Evolutionary conservation across 1,140 invertebrate genomes (phyloP).

Genomic region (Andricus grossulariae): DNA sequence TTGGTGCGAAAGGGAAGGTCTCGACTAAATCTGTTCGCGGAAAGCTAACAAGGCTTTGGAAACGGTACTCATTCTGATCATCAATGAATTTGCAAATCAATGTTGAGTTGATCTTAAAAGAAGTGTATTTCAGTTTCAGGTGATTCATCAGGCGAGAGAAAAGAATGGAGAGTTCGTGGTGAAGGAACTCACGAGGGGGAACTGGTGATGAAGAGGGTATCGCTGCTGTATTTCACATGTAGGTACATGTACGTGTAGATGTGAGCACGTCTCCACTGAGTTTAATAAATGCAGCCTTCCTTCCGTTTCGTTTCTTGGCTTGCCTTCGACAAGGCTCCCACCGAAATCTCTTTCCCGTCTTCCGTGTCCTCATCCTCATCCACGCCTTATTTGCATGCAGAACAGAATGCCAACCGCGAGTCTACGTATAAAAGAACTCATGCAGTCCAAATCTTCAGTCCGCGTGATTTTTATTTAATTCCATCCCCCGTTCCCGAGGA

Average conservation of each 20-base stretch:
- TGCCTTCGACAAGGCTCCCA: slow-evolving; percentile 56
- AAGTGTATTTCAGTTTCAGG: slow-evolving; percentile 27
- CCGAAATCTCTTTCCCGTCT: slow-evolving; percentile 51
- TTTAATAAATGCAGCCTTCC: slow-evolving; percentile 71
- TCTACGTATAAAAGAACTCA: slow-evolving; percentile 47
- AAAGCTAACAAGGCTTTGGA: background rate
- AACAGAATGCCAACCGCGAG: slow-evolving; percentile 48
- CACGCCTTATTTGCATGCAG: slow-evolving; percentile 64
- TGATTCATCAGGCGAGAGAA: slow-evolving; percentile 23
- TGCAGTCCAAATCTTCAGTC: slow-evolving; percentile 58
- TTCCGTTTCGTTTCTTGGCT: slow-evolving; percentile 62
- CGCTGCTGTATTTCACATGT: slow-evolving; percentile 17
- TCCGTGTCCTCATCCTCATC: slow-evolving; percentile 43
- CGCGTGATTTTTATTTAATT: slow-evolving; percentile 68
- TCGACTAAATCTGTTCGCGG: background rate
- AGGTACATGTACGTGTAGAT: slow-evolving; percentile 21
- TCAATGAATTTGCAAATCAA: background rate
- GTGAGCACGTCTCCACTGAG: slow-evolving; percentile 58
- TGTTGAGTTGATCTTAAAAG: slow-evolving; percentile 10
- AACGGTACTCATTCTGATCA: background rate
- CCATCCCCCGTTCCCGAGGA: background rate
- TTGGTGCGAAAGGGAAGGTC: background rate
- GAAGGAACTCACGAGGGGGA: slow-evolving; percentile 40
- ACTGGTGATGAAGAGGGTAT: slow-evolving; percentile 39
- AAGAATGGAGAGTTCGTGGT: background rate